These are phyloP conservation scores for Catocala fraxini DNA, from an alignment of 2,888 invertebrate genomes.

Conservation along the genomic window DNA sequence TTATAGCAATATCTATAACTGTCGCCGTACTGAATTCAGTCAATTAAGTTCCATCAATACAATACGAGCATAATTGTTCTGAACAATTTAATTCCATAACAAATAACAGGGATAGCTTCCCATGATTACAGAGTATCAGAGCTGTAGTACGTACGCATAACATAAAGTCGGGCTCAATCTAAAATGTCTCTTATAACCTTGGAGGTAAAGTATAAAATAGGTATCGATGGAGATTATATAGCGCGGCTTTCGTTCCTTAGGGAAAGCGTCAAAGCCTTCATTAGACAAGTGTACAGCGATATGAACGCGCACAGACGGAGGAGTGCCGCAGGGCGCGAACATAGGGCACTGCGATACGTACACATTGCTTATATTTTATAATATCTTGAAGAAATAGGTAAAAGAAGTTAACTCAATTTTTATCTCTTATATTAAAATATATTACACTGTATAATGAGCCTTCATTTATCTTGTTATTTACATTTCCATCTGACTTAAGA, in stretches of 20 bases:
- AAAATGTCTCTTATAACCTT: constrained; percentile 45
- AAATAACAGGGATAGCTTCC: constrained; percentile 52
- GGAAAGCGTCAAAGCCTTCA: constrained; percentile 65
- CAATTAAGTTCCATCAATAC: constrained; percentile 40
- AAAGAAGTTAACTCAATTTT: neutral
- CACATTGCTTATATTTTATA: constrained; percentile 8
- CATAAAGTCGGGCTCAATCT: constrained; percentile 18
- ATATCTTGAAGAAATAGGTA: neutral
- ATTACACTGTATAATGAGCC: constrained; percentile 10
- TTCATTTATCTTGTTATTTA: constrained; percentile 14
- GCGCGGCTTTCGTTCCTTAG: constrained; percentile 49
- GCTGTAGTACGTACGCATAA: constrained; percentile 43
- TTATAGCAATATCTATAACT: constrained; percentile 13
- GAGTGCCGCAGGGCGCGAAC: constrained; percentile 51
- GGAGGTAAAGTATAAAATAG: constrained; percentile 33
- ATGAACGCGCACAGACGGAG: constrained; percentile 51
- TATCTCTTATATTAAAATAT: constrained; percentile 15
- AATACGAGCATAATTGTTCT: constrained; percentile 50
- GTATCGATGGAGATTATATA: constrained; percentile 30
- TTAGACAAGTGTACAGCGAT: constrained; percentile 62
- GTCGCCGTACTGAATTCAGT: constrained; percentile 15
- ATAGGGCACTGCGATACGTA: constrained; percentile 29
- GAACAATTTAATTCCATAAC: constrained; percentile 53
- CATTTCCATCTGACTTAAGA: constrained; percentile 11
- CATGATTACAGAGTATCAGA: constrained; percentile 56